A percentile compares a stretch with the other conserved stretches of the same genome.
Evolutionary conservation across 1,140 invertebrate species (phyloP).

Genomic region (Leguminivora glycinivorella): DNA sequence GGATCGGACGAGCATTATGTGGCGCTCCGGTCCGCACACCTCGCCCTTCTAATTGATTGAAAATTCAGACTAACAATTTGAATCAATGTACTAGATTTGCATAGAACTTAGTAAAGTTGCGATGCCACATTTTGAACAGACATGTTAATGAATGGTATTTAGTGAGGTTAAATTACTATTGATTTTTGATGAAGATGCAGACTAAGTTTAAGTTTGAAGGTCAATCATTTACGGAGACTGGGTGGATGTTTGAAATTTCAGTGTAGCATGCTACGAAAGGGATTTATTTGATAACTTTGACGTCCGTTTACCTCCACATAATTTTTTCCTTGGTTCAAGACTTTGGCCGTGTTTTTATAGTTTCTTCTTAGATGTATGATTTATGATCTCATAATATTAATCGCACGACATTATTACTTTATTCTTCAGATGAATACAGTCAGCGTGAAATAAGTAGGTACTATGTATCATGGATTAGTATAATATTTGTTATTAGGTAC

Average conservation of each 20-base stretch:
- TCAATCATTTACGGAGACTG: neutral
- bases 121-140: neutral
- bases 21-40: slow-evolving; percentile 50
- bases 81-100: slow-evolving; percentile 42
- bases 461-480: too few relatives aligned
- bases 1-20: slow-evolving; percentile 63
- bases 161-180: neutral
- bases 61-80: slow-evolving; percentile 70
- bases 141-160: slow-evolving; percentile 5
- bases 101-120: slow-evolving; percentile 27
- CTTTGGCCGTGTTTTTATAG: too few relatives aligned
- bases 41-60: slow-evolving; percentile 72
- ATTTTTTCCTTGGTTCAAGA: too few relatives aligned
- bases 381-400: too few relatives aligned
- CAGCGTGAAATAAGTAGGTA: too few relatives aligned
- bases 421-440: too few relatives aligned
- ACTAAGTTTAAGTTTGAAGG: neutral
- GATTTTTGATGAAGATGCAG: neutral
- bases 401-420: too few relatives aligned
- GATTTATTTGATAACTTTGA: neutral
- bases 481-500: too few relatives aligned
- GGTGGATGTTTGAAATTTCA: neutral
- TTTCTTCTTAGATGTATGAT: too few relatives aligned
- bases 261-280: neutral
- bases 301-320: neutral